Conservation (phyloP, 2,888 invertebrate species). For the Malthinus flaveolus region DNA sequence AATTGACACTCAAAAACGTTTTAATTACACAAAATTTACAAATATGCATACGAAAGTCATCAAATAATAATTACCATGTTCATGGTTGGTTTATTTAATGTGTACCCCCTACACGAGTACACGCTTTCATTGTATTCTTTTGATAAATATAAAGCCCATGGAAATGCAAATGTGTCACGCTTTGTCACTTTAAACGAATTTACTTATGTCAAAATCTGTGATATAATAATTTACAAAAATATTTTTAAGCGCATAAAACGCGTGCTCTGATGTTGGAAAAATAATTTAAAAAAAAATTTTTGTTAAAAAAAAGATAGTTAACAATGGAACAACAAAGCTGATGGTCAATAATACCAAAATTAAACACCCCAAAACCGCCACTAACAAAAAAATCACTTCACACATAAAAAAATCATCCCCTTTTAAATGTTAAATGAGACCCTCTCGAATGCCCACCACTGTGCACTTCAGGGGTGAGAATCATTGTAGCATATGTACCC, state of each 20-base stretch:
- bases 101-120: conserved; percentile 4
- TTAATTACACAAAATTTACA: no score
- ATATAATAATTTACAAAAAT: conserved; percentile 1
- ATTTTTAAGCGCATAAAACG: neutral
- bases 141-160: conserved; percentile 2
- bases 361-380: conserved; percentile 47
- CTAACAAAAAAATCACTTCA: conserved; percentile 44
- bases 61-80: conserved; percentile 8
- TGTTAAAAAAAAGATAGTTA: neutral
- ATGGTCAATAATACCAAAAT: conserved; percentile 40
- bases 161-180: conserved; percentile 29
- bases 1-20: no score
- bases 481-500: conserved; percentile 31
- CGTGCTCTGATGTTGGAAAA: neutral
- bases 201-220: conserved; percentile 6
- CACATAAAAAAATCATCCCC: conserved; percentile 26
- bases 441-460: conserved; percentile 13
- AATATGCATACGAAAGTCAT: neutral
- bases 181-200: conserved; percentile 21
- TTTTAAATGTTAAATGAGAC: conserved; percentile 12
- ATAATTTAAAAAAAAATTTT: no score
- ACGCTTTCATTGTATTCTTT: conserved; percentile 4
- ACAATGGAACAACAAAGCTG: conserved; percentile 22
- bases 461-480: conserved; percentile 27
- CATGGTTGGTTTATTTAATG: conserved; percentile 4